Evolutionary conservation across 2,113 vertebrate genomes (phyloP), one percentile per base, ranked within the genome.

Genomic region (Orientallactaga bullata): DNA sequence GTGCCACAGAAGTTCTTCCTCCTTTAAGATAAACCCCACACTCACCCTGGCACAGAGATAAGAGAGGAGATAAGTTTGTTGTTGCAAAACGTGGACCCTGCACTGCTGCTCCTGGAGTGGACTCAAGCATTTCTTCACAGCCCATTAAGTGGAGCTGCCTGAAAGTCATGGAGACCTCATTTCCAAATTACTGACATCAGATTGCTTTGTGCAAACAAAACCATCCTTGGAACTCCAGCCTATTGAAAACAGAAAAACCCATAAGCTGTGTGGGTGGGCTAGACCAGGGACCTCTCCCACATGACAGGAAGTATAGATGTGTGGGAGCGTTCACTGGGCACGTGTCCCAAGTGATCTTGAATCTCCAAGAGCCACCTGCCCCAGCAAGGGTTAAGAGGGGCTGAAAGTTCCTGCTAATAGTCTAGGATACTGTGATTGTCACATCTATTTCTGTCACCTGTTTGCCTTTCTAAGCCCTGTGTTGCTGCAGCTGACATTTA

Each of bases 361-460:
- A 32, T 90, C 80, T 71, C 76, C 61, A 35, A n/a, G 63, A 37
- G 65, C 69, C 58, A 9, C 51, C 60, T 37, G 83, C 5, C 42
- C 69, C 21, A 12, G 84, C 55, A 91, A 94, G 91, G 86, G 94
- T 95, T 95, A 81, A 94, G 66, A 74, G 80, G 84, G 85, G 68
- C 80, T 82, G 88, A 55, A 69, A 86, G 82, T 42, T 17, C 72
- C 94, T 39, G 16, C 79, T 13, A 66, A 94, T 76, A 87, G 89
- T 92, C 94, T 63, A 85, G 91, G 95, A 90, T 74, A 84, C 91
- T 91, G 96, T 96, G 96, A 95, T 95, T 95, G 95, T 95, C 97
- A 91, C 91, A 18, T 97, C 96, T 96, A 95, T 97, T 96, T 96
- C 85, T 97, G 94, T 96, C 85, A 89, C 95, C 95, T 91, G 81